A percentile compares a stretch with the other conserved stretches of the same genome.
These are phyloP conservation scores for Tribolium madens DNA, from an alignment of 1,140 invertebrate genomes.

Conservation along the genomic window DNA sequence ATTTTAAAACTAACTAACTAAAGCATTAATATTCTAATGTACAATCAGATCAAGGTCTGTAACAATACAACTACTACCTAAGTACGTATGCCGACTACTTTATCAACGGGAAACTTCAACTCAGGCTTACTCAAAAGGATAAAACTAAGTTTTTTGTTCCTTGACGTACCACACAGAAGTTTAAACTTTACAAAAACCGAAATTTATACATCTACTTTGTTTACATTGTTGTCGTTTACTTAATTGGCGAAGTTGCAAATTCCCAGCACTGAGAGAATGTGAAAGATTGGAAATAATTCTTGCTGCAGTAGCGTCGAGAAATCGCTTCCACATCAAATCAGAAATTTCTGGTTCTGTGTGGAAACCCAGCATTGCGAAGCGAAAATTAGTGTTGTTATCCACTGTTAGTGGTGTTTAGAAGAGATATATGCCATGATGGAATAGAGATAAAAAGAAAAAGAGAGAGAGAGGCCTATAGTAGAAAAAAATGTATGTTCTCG, in stretches of 20 bases:
- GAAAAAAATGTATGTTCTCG: neutral
- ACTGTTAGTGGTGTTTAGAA: conserved; percentile 1
- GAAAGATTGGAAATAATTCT: neutral
- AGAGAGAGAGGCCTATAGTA: conserved; percentile 22
- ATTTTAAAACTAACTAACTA: neutral
- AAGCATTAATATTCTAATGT: neutral
- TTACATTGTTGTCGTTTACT: neutral
- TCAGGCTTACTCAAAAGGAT: neutral
- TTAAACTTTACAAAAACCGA: neutral
- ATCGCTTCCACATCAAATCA: neutral
- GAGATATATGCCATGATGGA: conserved; percentile 2
- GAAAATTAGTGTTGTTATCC: conserved; percentile 7
- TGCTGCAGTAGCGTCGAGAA: neutral
- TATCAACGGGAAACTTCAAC: too few relatives aligned
- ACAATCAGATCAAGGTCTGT: neutral
- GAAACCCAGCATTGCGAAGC: conserved; percentile 1
- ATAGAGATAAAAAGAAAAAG: conserved; percentile 2
- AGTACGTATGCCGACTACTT: neutral
- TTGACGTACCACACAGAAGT: neutral
- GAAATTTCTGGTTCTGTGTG: neutral
- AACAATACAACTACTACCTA: neutral
- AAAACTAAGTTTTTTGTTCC: neutral
- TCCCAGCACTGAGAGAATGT: conserved; percentile 13
- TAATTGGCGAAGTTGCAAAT: neutral
- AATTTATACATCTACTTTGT: too few relatives aligned